Percentiles rank a stretch among this genome's conserved stretches.
These are phyloP conservation scores for Phoenicopterus ruber DNA, from an alignment of 2,113 vertebrate genomes.

Conservation along the genomic window DNA sequence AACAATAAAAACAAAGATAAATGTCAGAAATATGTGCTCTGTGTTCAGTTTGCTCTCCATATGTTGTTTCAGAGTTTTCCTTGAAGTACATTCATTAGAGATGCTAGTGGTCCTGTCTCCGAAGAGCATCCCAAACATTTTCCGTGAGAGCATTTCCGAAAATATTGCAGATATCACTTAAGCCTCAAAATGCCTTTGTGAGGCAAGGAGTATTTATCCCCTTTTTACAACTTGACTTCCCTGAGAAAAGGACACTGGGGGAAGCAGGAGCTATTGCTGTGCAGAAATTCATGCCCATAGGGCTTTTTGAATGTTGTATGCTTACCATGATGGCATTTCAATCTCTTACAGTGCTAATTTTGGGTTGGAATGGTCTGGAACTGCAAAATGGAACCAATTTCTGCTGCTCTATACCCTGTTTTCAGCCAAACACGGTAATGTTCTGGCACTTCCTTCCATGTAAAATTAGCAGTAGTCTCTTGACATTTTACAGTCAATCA, in stretches of 20 bases:
- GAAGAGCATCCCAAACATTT: neutral
- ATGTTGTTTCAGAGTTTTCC: slow-evolving; percentile 14
- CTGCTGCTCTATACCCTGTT: neutral
- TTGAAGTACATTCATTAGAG: neutral
- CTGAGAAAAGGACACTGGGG: neutral
- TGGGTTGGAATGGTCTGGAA: neutral
- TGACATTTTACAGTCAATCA: neutral
- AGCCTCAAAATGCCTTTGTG: neutral
- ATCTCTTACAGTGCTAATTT: neutral
- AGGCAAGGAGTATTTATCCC: neutral
- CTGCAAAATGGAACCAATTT: neutral
- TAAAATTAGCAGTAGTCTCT: neutral
- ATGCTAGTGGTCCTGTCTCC: neutral
- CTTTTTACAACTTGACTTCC: neutral
- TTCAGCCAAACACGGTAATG: neutral
- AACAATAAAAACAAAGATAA: slow-evolving; percentile 42
- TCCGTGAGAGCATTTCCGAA: neutral
- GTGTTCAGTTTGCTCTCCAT: slow-evolving; percentile 21
- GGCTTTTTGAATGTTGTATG: neutral
- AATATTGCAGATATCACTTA: neutral
- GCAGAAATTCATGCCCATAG: neutral
- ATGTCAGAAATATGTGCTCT: slow-evolving; percentile 32
- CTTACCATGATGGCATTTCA: neutral
- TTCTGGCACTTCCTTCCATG: neutral
- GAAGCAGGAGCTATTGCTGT: neutral